A percentile compares a stretch with the other conserved stretches of the same genome.
Conservation (phyloP, 1,140 invertebrate species). For the Riptortus pedestris region DNA sequence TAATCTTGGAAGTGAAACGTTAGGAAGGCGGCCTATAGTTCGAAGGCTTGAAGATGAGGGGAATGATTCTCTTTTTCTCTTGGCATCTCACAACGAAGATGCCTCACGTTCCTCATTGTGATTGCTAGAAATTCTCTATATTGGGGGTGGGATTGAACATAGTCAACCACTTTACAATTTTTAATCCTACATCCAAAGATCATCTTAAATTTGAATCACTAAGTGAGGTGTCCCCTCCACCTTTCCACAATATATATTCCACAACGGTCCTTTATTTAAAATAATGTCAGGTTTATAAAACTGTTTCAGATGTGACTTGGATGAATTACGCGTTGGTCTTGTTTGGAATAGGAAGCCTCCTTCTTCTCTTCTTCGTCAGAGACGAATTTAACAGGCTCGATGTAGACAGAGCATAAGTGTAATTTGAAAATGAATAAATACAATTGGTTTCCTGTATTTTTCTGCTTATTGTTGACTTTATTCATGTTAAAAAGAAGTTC, state of each 20-base stretch:
- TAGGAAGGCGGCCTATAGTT: too few relatives aligned
- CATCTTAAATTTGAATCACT: background rate
- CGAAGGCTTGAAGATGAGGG: background rate
- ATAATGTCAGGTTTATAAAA: background rate
- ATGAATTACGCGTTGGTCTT: conserved; percentile 25
- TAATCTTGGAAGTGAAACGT: too few relatives aligned
- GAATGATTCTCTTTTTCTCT: background rate
- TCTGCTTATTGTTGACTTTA: too few relatives aligned
- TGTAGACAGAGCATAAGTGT: conserved; percentile 6
- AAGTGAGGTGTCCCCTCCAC: background rate
- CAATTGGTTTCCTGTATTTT: too few relatives aligned
- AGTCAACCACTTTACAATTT: background rate
- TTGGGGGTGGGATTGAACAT: background rate
- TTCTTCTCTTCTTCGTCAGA: conserved; percentile 15
- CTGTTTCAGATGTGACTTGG: conserved; percentile 25
- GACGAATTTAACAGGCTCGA: conserved; percentile 21
- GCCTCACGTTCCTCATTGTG: background rate
- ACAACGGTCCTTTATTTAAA: background rate
- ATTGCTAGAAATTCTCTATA: background rate
- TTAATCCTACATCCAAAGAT: background rate
- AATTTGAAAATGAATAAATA: too few relatives aligned
- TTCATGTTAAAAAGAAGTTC: too few relatives aligned
- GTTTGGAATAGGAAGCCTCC: conserved; percentile 17
- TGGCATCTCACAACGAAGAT: background rate
- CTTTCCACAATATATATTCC: background rate